Evolutionary conservation across 2,888 invertebrate genomes (phyloP).

Genomic region (Parnassius smintheus): DNA sequence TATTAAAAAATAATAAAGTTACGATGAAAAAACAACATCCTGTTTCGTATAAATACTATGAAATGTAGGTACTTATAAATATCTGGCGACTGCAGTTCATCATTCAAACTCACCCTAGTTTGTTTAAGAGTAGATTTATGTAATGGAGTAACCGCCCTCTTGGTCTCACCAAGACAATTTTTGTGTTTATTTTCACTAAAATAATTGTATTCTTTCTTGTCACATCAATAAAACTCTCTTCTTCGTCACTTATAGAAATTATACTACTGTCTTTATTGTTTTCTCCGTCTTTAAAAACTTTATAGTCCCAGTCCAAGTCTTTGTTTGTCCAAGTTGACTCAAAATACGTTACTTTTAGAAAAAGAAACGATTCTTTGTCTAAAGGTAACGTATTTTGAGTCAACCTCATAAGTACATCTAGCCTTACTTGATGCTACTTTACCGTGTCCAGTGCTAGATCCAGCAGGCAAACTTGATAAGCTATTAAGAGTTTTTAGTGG

Average conservation of each 20-base stretch:
- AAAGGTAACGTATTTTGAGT: conserved; percentile 43
- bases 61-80: conserved; percentile 43
- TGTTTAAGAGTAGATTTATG: too few relatives aligned
- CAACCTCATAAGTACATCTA: conserved; percentile 27
- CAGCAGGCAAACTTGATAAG: conserved; percentile 29
- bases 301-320: conserved; percentile 47
- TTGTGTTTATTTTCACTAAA: conserved; percentile 31
- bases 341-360: conserved; percentile 45
- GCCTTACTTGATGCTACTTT: conserved; percentile 30
- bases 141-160: conserved; percentile 39
- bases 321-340: conserved; percentile 36
- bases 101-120: conserved; percentile 43
- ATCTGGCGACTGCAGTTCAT: conserved; percentile 46
- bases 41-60: too few relatives aligned
- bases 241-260: conserved; percentile 46
- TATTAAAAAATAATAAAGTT: too few relatives aligned
- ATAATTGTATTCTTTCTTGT: conserved; percentile 21
- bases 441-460: conserved; percentile 29
- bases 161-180: conserved; percentile 33
- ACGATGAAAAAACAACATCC: too few relatives aligned
- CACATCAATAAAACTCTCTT: conserved; percentile 29
- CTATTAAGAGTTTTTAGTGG: conserved; percentile 50
- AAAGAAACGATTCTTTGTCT: conserved; percentile 41
- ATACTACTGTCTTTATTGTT: conserved; percentile 31
- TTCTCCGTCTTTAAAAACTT: conserved; percentile 46